Percentiles rank a stretch among this genome's conserved stretches.
Evolutionary conservation across 2,797 vertebrate species (phyloP).

Genomic region (Etheostoma nigrum): DNA sequence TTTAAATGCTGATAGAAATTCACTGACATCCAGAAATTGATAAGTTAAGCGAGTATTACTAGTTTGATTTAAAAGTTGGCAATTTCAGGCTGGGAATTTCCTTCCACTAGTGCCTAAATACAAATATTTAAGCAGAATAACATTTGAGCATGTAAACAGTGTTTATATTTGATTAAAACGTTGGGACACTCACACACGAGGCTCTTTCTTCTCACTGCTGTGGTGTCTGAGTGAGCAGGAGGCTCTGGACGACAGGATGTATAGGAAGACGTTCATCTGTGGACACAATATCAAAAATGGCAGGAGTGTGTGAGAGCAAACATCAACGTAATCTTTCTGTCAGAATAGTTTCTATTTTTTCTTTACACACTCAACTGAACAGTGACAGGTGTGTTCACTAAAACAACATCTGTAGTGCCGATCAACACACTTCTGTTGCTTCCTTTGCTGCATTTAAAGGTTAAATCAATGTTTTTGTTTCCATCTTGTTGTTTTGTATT

Average conservation of each 20-base stretch:
- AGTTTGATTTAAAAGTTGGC: neutral
- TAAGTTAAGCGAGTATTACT: neutral
- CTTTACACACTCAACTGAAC: neutral
- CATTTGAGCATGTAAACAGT: neutral
- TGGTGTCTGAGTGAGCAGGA: conserved; percentile 86
- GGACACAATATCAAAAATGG: conserved; percentile 29
- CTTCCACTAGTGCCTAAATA: neutral
- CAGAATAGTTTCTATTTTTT: neutral
- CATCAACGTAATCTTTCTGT: neutral
- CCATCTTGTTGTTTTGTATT: neutral
- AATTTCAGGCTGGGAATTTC: neutral
- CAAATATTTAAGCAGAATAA: neutral
- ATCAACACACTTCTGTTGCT: neutral
- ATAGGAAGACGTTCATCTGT: conserved; percentile 93
- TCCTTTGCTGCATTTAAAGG: neutral
- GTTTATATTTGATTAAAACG: neutral
- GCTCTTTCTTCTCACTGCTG: conserved; percentile 92
- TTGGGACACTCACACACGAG: conserved; percentile 87
- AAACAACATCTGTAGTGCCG: neutral
- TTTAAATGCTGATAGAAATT: too few species aligned
- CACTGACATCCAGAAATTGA: neutral
- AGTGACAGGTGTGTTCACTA: conserved; percentile 5
- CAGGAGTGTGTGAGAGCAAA: neutral
- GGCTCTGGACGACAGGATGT: conserved; percentile 89
- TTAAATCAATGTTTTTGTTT: neutral